phyloP scores from a whole-genome alignment of 2,797 vertebrate genomes.

The Takifugu ocellatus region DNA sequence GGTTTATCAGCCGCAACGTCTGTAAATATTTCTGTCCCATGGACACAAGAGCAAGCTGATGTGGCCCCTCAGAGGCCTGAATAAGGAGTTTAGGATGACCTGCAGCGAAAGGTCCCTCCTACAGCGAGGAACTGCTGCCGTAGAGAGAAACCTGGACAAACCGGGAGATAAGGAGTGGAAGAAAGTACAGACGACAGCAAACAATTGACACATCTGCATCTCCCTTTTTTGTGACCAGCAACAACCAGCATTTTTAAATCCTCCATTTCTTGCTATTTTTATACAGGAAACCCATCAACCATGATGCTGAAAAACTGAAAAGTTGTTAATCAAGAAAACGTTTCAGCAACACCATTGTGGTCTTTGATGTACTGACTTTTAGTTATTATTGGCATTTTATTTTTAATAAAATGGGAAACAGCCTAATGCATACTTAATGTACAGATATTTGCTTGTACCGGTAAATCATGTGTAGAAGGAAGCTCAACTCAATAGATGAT shows the following conservation, averaged over 20 bases:
- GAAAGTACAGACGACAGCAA: constrained; percentile 28
- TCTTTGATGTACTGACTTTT: no score
- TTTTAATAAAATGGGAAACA: no score
- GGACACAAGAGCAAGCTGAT: constrained; percentile 24
- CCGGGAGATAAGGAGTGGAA: constrained; percentile 43
- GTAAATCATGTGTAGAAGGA: no score
- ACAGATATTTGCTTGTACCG: no score
- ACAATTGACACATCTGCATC: constrained; percentile 25
- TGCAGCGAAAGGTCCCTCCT: constrained; percentile 37
- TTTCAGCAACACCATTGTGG: no score
- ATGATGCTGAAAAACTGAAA: no score
- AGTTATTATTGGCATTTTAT: no score
- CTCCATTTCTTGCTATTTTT: no score
- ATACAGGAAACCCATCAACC: no score
- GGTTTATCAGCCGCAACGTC: constrained; percentile 20
- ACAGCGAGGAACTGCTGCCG: constrained; percentile 46
- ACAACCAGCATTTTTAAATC: not conserved
- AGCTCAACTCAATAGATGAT: no score
- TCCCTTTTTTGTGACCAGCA: constrained; percentile 3
- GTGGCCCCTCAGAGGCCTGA: constrained; percentile 29
- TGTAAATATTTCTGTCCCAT: constrained; percentile 14
- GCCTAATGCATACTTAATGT: no score
- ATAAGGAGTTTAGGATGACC: constrained; percentile 54
- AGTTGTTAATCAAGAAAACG: no score
- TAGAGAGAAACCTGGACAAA: constrained; percentile 36